A percentile compares a stretch with the other conserved stretches of the same genome.
These are phyloP conservation scores for Hyppa rectilinea DNA, from an alignment of 2,888 invertebrate genomes.

Conservation along the genomic window DNA sequence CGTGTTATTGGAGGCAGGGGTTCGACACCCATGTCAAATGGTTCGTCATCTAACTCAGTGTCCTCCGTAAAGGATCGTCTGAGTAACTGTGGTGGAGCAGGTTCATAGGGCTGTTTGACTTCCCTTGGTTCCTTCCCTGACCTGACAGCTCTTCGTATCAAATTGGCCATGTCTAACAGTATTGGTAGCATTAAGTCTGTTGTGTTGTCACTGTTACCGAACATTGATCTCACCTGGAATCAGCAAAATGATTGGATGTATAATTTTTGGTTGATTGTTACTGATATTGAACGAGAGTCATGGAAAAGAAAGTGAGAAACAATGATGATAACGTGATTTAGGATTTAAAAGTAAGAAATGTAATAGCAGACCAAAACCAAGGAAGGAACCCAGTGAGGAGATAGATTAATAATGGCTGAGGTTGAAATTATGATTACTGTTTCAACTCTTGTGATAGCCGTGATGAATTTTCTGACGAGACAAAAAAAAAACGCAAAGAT, in stretches of 20 bases:
- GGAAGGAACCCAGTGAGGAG: conserved; percentile 55
- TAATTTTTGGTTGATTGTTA: conserved; percentile 18
- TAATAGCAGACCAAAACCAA: conserved; percentile 36
- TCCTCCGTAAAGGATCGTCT: conserved; percentile 82
- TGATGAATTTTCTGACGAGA: not conserved
- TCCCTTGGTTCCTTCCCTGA: conserved; percentile 82
- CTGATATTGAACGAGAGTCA: conserved; percentile 16
- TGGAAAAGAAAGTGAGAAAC: conserved; percentile 13
- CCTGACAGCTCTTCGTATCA: conserved; percentile 89
- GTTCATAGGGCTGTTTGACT: conserved; percentile 71
- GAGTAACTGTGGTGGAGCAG: conserved; percentile 78
- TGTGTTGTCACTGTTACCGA: conserved; percentile 89
- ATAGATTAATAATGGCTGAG: not conserved
- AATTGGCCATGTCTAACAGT: conserved; percentile 92
- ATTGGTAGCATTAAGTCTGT: conserved; percentile 92
- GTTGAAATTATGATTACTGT: not conserved
- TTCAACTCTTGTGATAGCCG: not conserved
- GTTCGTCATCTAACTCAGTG: conserved; percentile 77
- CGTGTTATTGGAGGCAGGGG: conserved; percentile 64
- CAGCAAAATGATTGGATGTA: conserved; percentile 60
- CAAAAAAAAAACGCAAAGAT: no score
- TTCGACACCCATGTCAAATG: conserved; percentile 77
- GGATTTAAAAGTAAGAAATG: not conserved
- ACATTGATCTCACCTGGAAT: conserved; percentile 91
- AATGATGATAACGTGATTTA: conserved; percentile 24